Evolutionary conservation across 1,140 invertebrate species (phyloP), one percentile per base, ranked within the genome.

Genomic region (Bombus terrestris): DNA sequence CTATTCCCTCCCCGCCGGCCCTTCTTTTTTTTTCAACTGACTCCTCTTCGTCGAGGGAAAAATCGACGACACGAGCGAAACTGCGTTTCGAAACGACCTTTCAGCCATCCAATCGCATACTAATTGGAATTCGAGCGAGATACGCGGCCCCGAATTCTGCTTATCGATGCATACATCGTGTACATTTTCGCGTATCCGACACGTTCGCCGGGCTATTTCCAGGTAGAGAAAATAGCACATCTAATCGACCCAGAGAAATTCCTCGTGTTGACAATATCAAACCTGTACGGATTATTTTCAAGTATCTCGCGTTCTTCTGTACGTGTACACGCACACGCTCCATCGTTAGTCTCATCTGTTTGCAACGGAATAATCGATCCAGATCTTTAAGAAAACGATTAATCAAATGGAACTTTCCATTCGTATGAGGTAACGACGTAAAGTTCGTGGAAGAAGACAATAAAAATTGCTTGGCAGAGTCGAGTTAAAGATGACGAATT

Each of bases 161-260:
- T 79, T 79, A 79, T 62, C 77, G 62, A 79, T 68, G 77, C 62
- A 13, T n/a, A n/a, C 59, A n/a, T 62, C 59, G 59, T 62, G 59
- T n/a, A 62, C 59, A 47, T 68, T 79, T 47, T 62, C 62, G 43
- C 39, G 62, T 68, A 79, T 62, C 25, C 59, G 18, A 13, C 59
- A 12, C 28, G 59, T 62, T 66, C 66, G 18, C 62, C 62, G 35
- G 22, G 41, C 77, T 37, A 62, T 22, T 53, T 53, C 47, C 47
- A 53, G 47, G 18, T 53, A 22, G 77, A 79, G 66, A 8, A 15
- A n/a, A 62, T 9, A 6, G n/a, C 64, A 9, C 3, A 32, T 66
- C 15, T 43, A 53, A 53, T 43, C 8, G 18, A n/a, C 74, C 13
- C 47, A 53, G 47, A 12, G 28, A 53, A 53, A 8, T 53, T 53